Evolutionary conservation across 37 sponge, comb jelly and placozoan species (phyloP).

Genomic region (Chondrilla cf. caribensis): DNA sequence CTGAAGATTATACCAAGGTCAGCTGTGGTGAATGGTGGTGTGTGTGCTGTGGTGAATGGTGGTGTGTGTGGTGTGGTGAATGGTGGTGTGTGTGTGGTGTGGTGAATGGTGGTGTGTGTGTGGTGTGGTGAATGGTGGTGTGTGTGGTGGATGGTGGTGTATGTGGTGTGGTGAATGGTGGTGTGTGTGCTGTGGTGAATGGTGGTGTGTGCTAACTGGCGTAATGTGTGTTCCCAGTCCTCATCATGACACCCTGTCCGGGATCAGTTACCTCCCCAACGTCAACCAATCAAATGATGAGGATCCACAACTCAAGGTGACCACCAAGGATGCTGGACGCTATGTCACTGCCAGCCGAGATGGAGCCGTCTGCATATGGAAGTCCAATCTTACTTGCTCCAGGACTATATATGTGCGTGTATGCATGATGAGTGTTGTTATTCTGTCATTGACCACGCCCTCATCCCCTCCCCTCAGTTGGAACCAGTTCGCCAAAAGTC

Average conservation of each 20-base stretch:
- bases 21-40: neutral
- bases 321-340: slow-evolving; percentile 46
- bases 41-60: neutral
- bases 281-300: neutral
- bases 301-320: neutral
- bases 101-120: too few species aligned
- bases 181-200: too few species aligned
- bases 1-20: slow-evolving; percentile 37
- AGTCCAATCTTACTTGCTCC: slow-evolving; percentile 59
- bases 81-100: too few species aligned
- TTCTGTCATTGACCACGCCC: too few species aligned
- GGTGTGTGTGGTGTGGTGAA: too few species aligned
- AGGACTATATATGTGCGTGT: slow-evolving; percentile 62
- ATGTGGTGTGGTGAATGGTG: too few species aligned
- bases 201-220: too few species aligned
- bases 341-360: slow-evolving; percentile 71
- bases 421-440: too few species aligned
- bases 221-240: too few species aligned
- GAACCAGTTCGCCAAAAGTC: neutral
- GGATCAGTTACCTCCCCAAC: slow-evolving; percentile 43
- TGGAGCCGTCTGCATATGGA: slow-evolving; percentile 84
- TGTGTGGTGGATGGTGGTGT: too few species aligned
- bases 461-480: too few species aligned
- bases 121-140: too few species aligned
- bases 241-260: slow-evolving; percentile 43